Conservation (phyloP, 2,888 invertebrate species). For the Cordilura impudica region DNA sequence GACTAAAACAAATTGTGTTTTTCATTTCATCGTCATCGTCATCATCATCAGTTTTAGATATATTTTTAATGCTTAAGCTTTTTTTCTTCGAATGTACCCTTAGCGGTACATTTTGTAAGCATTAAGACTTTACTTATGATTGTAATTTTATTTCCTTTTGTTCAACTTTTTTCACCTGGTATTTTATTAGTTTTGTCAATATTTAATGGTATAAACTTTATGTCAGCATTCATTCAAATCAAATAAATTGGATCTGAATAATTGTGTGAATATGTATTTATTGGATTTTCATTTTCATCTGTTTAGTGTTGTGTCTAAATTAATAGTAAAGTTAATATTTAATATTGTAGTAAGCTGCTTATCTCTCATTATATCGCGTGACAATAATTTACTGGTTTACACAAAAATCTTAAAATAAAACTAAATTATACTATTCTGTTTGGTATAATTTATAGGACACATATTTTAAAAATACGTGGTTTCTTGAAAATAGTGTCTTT, state of each 20-base stretch:
- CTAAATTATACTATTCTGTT: too few relatives aligned
- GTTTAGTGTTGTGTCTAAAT: too few relatives aligned
- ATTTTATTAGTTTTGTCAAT: slow-evolving; percentile 57
- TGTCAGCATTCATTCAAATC: slow-evolving; percentile 63
- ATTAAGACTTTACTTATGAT: slow-evolving; percentile 48
- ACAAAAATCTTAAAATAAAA: too few relatives aligned
- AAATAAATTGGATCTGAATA: slow-evolving; percentile 58
- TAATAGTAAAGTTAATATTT: too few relatives aligned
- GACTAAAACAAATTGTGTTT: background rate
- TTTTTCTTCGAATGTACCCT: background rate
- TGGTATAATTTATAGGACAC: too few relatives aligned
- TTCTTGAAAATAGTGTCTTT: too few relatives aligned
- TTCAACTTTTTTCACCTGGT: background rate
- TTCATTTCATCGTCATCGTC: slow-evolving; percentile 10
- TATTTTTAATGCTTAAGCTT: slow-evolving; percentile 45
- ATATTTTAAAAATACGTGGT: too few relatives aligned
- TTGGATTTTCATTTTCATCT: too few relatives aligned
- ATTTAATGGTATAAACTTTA: slow-evolving; percentile 57
- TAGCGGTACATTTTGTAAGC: background rate
- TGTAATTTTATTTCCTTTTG: slow-evolving; percentile 35
- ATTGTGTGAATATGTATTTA: slow-evolving; percentile 4
- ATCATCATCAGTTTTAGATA: slow-evolving; percentile 44
- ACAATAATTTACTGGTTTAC: too few relatives aligned
- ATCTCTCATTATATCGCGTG: too few relatives aligned
- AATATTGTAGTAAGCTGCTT: too few relatives aligned